Evolutionary conservation across 2,113 vertebrate species (phyloP), one percentile per base, ranked within the genome.

Genomic region (Phalacrocorax aristotelis): DNA sequence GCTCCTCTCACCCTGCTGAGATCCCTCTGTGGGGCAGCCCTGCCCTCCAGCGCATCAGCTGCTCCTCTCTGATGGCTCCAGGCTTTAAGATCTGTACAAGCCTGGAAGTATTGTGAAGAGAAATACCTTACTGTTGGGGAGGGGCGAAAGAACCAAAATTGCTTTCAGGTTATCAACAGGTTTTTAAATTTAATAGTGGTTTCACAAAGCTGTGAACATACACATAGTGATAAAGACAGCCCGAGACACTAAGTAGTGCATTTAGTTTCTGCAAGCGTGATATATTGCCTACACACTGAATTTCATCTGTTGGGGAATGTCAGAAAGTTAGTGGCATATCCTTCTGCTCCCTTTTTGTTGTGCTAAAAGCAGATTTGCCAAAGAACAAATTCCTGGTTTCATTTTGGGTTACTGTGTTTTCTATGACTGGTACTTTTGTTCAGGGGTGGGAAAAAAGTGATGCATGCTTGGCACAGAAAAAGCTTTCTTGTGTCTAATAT

Each of bases 291-390:
- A 94, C 93, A 87, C 81, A 52, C 36, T 58, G 87, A 91, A 87
- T 96, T 89, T 89, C 82, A 84, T 92, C 75, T 92, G 44, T 77
- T 93, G 46, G 44, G 55, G 80, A 92, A 91, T 72, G 87, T 94
- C 92, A 95, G 62, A 92, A 93, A 94, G 57, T 84, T 89, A 57
- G 61, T 71, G 12, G 57, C 89, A 51, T 89, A 87, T 91, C 72
- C 83, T 93, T 94, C 90, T 94, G 92, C 60, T 96, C 75, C 44
- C 30, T 91, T 95, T 95, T 90, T 85, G 57, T 91, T 95, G 62
- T 94, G 94, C 69, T 95, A 76, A 94, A 90, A 91, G 49, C 40
- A 58, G 49, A 72, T 70, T 87, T 95, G 65, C 62, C 68, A 83
- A 71, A 25, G 40, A 94, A 77, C 86, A 87, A 54, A 62, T 11